Base-by-base conservation (phyloP, 2,888 invertebrate genomes). In the Adelphocoris suturalis region DNA sequence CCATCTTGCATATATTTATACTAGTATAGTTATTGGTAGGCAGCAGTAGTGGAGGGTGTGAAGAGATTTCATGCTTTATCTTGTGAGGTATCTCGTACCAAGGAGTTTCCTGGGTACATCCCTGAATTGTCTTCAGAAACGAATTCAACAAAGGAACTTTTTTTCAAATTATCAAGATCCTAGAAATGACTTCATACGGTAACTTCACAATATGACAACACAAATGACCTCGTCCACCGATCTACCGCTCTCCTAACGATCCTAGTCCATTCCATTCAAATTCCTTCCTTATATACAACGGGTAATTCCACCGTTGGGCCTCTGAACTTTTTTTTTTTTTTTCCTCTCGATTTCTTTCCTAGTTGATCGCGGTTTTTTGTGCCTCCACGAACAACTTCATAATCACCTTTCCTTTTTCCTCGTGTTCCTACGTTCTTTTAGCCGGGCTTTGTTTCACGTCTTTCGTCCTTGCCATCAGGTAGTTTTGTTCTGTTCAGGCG, bases 261-360 rank as follows among this genome's bases (percentile, higher is more conserved):
- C 57, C 57, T 12, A 57, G 16, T n/a, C 57, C 57, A 5, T 16
- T 16, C n/a, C 57, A 57, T 57, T 57, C 16, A 57, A 0, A n/a
- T 57, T n/a, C 5, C 57, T 57, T 57, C 57, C 57, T 57, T n/a
- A 12, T n/a, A n/a, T n/a, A 37, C 37, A 4, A 37, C 37, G 3
- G 7, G 37, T 37, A 37, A 37, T 37, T 37, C 37, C 37, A 37
- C 7, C 37, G 37, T 37, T 37, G 37, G 37, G 37, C 37, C 57
- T 0, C 57, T 57, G 16, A 57, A 57, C 57, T 57, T 57, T n/a
- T 57, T 37, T 37, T 37, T n/a, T 57, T 57, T n/a, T 57, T 37
- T 37, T 37, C n/a, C 57, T n/a, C 57, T 57, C 57, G 57, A n/a
- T 57, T 57, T n/a, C n/a, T 57, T 57, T 57, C 57, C 57, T 57